phyloP scores from a whole-genome alignment of 1,140 invertebrate genomes.

The Solenopsis invicta region DNA sequence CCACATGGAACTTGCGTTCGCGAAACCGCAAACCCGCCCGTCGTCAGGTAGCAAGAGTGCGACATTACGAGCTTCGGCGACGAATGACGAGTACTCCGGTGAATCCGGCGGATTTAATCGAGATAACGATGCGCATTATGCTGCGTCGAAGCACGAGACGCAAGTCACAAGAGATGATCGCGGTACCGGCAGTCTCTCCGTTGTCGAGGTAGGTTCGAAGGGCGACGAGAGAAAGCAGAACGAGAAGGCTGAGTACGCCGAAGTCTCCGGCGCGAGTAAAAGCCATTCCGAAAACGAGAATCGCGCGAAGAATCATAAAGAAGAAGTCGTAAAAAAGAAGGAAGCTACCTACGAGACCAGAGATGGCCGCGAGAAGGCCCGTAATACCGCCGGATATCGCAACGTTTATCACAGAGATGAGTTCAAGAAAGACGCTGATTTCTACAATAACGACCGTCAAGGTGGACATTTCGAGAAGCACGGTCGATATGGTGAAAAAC shows the following conservation, averaged over 20 bases:
- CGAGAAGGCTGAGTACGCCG: conserved; percentile 34
- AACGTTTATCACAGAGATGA: conserved; percentile 90
- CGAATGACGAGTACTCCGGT: not conserved
- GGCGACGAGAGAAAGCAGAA: conserved; percentile 75
- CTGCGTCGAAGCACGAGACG: not conserved
- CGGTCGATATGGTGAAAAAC: conserved; percentile 80
- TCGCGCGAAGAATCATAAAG: conserved; percentile 68
- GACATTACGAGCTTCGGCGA: conserved; percentile 16
- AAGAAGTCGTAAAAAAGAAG: conserved; percentile 79
- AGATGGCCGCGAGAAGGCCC: conserved; percentile 89
- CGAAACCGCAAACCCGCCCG: conserved; percentile 51
- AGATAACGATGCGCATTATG: not conserved
- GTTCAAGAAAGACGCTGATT: conserved; percentile 86
- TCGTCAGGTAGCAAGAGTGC: conserved; percentile 9
- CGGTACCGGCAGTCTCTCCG: conserved; percentile 68
- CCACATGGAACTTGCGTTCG: conserved; percentile 81
- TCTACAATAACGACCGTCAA: conserved; percentile 88
- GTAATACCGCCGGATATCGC: conserved; percentile 90
- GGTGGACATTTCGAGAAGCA: conserved; percentile 80
- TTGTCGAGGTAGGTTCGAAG: conserved; percentile 75
- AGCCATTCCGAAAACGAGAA: conserved; percentile 15
- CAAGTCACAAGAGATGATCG: conserved; percentile 58
- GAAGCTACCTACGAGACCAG: conserved; percentile 88
- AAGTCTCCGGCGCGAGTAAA: conserved; percentile 56
- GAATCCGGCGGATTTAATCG: conserved; percentile 20